phyloP scores from a whole-genome alignment of 2,113 vertebrate genomes.

The Riparia riparia region DNA sequence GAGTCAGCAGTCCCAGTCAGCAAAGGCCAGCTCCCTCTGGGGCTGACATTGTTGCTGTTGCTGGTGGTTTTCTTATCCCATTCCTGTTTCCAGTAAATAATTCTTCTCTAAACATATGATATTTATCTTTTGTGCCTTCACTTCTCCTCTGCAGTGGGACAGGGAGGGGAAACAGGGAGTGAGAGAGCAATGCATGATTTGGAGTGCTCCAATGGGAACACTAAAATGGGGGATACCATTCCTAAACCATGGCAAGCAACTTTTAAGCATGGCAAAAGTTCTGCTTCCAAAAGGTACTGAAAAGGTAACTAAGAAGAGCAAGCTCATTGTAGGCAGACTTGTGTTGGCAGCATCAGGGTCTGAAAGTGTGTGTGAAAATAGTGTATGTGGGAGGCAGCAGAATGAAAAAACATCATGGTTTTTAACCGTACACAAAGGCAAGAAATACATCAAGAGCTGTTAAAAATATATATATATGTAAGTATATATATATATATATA shows the following conservation, averaged over 20 bases:
- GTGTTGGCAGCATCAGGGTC: background rate
- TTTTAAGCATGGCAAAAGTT: background rate
- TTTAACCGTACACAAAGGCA: background rate
- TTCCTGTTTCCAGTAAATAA: too few species aligned
- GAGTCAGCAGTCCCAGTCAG: rapidly evolving
- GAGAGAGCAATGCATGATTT: background rate
- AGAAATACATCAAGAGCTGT: background rate
- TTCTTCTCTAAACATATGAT: background rate
- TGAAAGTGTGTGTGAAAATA: background rate
- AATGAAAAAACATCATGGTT: background rate
- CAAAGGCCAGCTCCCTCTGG: rapidly evolving
- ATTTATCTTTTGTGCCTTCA: background rate
- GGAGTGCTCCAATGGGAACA: background rate
- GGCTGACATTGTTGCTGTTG: background rate
- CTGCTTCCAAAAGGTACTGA: background rate
- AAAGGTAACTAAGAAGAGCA: background rate
- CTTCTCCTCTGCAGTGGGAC: background rate
- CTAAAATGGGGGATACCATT: background rate
- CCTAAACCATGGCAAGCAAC: rapidly evolving
- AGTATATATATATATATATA: too few species aligned
- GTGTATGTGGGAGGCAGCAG: background rate
- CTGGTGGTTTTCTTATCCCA: background rate
- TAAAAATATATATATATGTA: background rate
- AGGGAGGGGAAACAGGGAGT: background rate
- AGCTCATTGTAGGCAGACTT: background rate